Base-by-base conservation (phyloP, 2,888 invertebrate species). In the Steromphala cineraria region DNA sequence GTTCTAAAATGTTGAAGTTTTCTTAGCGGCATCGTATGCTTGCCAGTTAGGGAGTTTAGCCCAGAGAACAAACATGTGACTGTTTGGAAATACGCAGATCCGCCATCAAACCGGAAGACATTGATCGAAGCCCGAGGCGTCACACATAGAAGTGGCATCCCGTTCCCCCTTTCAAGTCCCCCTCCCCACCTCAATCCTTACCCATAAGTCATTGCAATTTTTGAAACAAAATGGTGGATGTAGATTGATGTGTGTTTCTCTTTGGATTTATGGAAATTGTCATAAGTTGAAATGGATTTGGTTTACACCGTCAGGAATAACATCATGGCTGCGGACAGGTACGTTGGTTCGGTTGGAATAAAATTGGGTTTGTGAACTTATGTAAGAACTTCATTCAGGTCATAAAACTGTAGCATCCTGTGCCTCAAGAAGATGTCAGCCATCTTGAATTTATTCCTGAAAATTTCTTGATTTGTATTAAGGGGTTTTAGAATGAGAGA, bases 81-180 rank as follows among this genome's bases (percentile, higher is more conserved):
- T 79, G 79, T 79, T 79, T 79, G 75, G 79, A 74, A 56, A 79
- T 75, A 36, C 71, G 56, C 56, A 56, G 75, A 79, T 75, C 79
- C 56, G 53, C 21, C 28, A 81, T 56, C 28, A 56, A 81, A 81
- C 81, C 78, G 78, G 79, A 81, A 81, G 81, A 53, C 36, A 81
- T 79, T 74, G 81, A 81, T 81, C 79, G 46, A 46, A 19, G 19
- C 71, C n/a, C 10, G 77, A 77, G 78, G 56, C 62, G 67, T 75
- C 55, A 76, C 80, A 53, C 62, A 76, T 19, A 21, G 56, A 52
- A 55, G 36, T 53, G 76, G 67, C 80, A 67, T 77, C 75, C 75
- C 56, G 67, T 46, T 36, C 67, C 31, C 10, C 62, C n/a, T n/a
- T n/a, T n/a, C n/a, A n/a, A n/a, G n/a, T n/a, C n/a, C 74, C 71